Conservation (phyloP, 1,140 invertebrate genomes). For the Lysiphlebus fabarum region DNA sequence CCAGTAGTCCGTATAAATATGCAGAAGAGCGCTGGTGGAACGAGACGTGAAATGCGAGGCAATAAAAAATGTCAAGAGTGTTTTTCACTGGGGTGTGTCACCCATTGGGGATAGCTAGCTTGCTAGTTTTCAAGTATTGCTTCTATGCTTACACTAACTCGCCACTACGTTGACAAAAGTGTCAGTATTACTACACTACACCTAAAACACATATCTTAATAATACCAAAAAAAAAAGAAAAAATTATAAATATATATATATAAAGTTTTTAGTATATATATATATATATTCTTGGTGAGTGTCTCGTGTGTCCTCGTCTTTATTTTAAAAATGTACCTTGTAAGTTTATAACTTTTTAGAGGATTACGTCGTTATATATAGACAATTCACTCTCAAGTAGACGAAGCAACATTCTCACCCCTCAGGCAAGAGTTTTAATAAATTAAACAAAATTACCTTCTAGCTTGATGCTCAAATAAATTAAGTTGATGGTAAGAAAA, state of each 20-base stretch:
- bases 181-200: slow-evolving; percentile 13
- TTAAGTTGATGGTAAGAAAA: slow-evolving; percentile 35
- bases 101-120: slow-evolving; percentile 16
- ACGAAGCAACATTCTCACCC: slow-evolving; percentile 20
- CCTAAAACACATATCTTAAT: not conserved
- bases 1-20: slow-evolving; percentile 50
- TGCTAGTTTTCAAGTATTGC: slow-evolving; percentile 12
- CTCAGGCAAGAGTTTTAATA: slow-evolving; percentile 40
- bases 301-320: slow-evolving; percentile 25
- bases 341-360: slow-evolving; percentile 51
- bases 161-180: slow-evolving; percentile 23
- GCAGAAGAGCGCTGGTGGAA: slow-evolving; percentile 41
- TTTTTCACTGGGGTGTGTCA: slow-evolving; percentile 44
- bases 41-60: slow-evolving; percentile 48
- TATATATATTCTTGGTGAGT: slow-evolving; percentile 19
- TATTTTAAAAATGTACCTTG: slow-evolving; percentile 50
- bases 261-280: not conserved
- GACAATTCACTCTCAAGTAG: slow-evolving; percentile 3
- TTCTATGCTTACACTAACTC: slow-evolving; percentile 32
- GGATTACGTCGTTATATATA: slow-evolving; percentile 44
- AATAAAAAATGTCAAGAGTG: slow-evolving; percentile 52
- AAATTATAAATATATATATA: slow-evolving; percentile 4
- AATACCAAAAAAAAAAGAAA: not conserved
- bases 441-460: slow-evolving; percentile 48
- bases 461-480: slow-evolving; percentile 35